A percentile compares a stretch with the other conserved stretches of the same genome.
phyloP scores from a whole-genome alignment of 2,113 vertebrate species.

The Percopsis transmontana region DNA sequence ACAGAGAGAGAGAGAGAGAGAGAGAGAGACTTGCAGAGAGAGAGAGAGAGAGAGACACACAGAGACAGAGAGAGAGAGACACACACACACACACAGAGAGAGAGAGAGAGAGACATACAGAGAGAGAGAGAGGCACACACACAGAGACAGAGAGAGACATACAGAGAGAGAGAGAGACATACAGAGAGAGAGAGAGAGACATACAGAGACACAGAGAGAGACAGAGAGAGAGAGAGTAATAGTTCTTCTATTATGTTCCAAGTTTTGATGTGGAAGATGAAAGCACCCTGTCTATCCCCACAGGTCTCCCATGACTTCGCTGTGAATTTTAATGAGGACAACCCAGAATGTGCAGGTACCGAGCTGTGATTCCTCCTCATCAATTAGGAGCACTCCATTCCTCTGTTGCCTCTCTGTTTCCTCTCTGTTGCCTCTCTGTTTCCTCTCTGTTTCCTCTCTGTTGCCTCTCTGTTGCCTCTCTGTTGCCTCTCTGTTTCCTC shows the following conservation, averaged over 20 bases:
- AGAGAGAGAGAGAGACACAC: background rate
- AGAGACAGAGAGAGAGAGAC: background rate
- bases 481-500: too few relatives aligned
- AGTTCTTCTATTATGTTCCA: too few relatives aligned
- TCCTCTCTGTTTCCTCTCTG: too few relatives aligned
- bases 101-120: background rate
- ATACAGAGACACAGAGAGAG: background rate
- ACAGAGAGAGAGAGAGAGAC: background rate
- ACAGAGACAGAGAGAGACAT: background rate
- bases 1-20: too few relatives aligned
- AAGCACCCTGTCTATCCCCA: constrained; percentile 16
- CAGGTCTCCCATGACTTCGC: constrained; percentile 98
- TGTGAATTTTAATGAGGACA: constrained; percentile 97
- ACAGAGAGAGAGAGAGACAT: background rate
- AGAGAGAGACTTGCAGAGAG: too few relatives aligned
- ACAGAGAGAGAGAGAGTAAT: background rate
- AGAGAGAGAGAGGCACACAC: background rate
- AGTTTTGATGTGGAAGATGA: background rate
- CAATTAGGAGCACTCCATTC: too few relatives aligned
- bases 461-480: too few relatives aligned
- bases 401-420: too few relatives aligned
- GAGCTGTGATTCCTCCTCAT: constrained; percentile 11
- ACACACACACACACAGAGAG: background rate
- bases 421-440: too few relatives aligned
- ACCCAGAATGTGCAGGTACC: constrained; percentile 96